Percentiles rank a stretch among this genome's conserved stretches.
phyloP scores from a whole-genome alignment of 2,113 vertebrate species.

The Melanerpes aurifrons region DNA sequence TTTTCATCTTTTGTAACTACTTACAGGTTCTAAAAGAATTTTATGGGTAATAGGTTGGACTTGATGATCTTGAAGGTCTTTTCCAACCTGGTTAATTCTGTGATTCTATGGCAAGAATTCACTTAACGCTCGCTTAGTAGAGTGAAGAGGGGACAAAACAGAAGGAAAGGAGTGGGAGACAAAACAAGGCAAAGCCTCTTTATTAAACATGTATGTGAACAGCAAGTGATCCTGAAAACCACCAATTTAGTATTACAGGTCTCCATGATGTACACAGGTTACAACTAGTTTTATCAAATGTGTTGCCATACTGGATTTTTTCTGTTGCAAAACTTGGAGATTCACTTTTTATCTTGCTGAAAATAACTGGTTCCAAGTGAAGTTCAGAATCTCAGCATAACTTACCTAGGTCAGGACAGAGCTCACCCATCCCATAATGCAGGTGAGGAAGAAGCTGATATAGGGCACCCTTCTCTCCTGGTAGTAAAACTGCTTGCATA shows the following conservation, averaged over 20 bases:
- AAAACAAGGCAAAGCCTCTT: neutral
- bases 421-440: neutral
- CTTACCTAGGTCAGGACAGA: neutral
- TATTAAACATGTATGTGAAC: neutral
- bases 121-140: neutral
- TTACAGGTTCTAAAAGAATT: no score
- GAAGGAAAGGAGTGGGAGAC: neutral
- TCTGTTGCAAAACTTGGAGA: neutral
- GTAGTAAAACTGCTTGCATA: neutral
- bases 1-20: no score
- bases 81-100: no score
- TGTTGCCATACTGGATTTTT: neutral
- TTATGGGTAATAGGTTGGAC: no score
- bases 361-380: neutral
- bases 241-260: neutral
- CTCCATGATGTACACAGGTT: neutral
- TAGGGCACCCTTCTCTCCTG: neutral
- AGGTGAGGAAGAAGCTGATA: neutral
- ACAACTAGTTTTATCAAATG: neutral
- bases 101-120: no score
- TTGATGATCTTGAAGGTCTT: no score
- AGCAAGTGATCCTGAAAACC: neutral
- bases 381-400: neutral
- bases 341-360: neutral
- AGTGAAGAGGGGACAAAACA: neutral